Base-by-base conservation (phyloP, 2,888 invertebrate genomes). In the Octodonta nipae region DNA sequence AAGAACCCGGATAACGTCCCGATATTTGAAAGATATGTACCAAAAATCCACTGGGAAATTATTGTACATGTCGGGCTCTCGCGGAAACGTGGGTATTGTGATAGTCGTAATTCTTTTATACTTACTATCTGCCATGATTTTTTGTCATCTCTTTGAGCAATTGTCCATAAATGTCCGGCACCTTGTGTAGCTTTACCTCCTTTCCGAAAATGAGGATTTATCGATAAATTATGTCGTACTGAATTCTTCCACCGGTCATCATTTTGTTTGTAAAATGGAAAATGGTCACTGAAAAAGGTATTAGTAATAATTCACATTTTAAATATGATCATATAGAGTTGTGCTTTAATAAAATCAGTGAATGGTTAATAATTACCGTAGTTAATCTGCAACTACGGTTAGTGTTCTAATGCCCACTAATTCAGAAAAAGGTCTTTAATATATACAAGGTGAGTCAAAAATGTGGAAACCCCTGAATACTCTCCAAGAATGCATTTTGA, bases 241-340 rank as follows among this genome's bases (percentile, higher is more conserved):
- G 87, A 88, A 55, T 89, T 89, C 63, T 89, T 89, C 88, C 88
- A 88, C 49, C 87, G 75, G 55, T 88, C 88, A 49, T 89, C 88
- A 52, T 85, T 82, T 24, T 83, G 81, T 56, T 85, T 85, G 66
- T 85, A 89, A 58, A 75, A 88, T 0, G 87, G 85, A 61, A 84
- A 88, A 37, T 80, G 82, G 52, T 85, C 84, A 3, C 88, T 88
- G 64, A 57, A 37, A 34, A 56, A 33, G 30, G 30, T 5, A 30
- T 3, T 3, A 22, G 3, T 20, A n/a, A 7, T 20, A 20, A n/a
- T n/a, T n/a, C n/a, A n/a, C n/a, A n/a, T 34, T 29, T 32, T 24
- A 2, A 0, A 12, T 35, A n/a, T n/a, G n/a, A n/a, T n/a, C n/a
- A n/a, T n/a, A n/a, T 11, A 4, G 6, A 28, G 14, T 28, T 10